phyloP scores from a whole-genome alignment of 2,888 invertebrate species.

The Ectobius pallidus region DNA sequence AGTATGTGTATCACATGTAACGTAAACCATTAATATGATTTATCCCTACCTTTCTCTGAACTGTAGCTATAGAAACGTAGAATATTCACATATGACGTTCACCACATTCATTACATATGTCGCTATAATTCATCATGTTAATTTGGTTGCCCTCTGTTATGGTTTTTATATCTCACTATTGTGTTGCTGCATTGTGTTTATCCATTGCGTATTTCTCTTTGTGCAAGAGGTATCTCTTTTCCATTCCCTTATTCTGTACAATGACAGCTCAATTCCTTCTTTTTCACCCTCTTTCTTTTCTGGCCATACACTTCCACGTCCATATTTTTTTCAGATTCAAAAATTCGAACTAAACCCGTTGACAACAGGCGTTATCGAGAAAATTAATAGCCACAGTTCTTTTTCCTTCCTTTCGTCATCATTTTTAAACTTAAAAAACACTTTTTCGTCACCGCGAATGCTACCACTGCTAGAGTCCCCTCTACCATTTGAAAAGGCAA shows the following conservation, averaged over 20 bases:
- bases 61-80: too few relatives aligned
- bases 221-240: too few relatives aligned
- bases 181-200: too few relatives aligned
- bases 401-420: slow-evolving; percentile 50
- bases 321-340: slow-evolving; percentile 35
- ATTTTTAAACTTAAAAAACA: slow-evolving; percentile 44
- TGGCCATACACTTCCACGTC: neutral
- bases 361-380: slow-evolving; percentile 49
- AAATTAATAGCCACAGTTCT: slow-evolving; percentile 51
- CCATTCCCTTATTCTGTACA: neutral
- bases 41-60: too few relatives aligned
- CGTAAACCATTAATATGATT: too few relatives aligned
- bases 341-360: slow-evolving; percentile 36
- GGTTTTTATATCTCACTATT: too few relatives aligned
- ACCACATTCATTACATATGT: too few relatives aligned
- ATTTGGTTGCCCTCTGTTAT: too few relatives aligned
- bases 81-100: too few relatives aligned
- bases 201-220: too few relatives aligned
- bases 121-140: too few relatives aligned
- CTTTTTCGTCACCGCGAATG: slow-evolving; percentile 37
- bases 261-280: neutral
- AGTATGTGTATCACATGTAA: too few relatives aligned
- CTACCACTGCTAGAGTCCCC: slow-evolving; percentile 9
- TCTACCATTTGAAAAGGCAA: slow-evolving; percentile 6
- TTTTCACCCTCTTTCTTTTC: slow-evolving; percentile 10